phyloP scores from a whole-genome alignment of 2,113 vertebrate species.

The Fukomys damarensis region DNA sequence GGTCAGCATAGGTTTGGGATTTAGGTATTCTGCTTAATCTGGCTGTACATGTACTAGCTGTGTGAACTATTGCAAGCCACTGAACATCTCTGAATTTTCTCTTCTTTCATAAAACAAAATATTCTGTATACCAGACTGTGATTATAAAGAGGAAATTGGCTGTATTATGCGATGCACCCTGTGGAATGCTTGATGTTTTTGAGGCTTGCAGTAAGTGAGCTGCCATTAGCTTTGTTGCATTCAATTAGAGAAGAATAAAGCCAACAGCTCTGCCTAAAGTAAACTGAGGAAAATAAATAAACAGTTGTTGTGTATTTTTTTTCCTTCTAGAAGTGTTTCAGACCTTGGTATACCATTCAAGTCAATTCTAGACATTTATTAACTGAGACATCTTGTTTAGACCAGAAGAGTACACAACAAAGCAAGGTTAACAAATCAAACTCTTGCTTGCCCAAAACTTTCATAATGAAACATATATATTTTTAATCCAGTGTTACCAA shows the following conservation, averaged over 20 bases:
- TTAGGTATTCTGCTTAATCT: not conserved
- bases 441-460: constrained; percentile 18
- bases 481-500: constrained; percentile 22
- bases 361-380: not conserved
- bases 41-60: not conserved
- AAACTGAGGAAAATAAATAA: constrained; percentile 9
- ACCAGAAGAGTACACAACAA: not conserved
- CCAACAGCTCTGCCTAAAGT: not conserved
- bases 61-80: not conserved
- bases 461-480: not conserved
- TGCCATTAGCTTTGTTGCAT: constrained; percentile 41
- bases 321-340: not conserved
- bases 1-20: not conserved
- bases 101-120: constrained; percentile 35
- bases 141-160: not conserved
- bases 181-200: not conserved
- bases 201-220: not conserved
- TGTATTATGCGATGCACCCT: not conserved
- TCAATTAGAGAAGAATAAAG: constrained; percentile 44
- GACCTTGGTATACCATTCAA: not conserved
- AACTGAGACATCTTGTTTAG: not conserved
- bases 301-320: not conserved
- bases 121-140: not conserved
- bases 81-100: constrained; percentile 15
- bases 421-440: constrained; percentile 36